A percentile compares a stretch with the other conserved stretches of the same genome.
Evolutionary conservation across 2,113 vertebrate genomes (phyloP).

Genomic region (Nycticebus coucang): DNA sequence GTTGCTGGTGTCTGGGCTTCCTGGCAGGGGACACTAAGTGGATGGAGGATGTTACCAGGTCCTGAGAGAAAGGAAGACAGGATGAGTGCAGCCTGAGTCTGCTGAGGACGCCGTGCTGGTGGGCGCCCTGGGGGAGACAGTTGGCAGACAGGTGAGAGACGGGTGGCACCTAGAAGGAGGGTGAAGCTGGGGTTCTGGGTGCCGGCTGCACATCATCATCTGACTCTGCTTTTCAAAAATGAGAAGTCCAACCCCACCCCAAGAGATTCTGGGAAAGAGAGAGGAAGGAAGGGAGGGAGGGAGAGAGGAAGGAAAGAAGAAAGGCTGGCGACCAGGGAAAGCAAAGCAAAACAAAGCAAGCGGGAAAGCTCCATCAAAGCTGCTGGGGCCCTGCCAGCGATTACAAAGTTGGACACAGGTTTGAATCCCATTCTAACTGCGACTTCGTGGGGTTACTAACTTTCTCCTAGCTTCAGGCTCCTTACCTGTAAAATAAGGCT

Average conservation of each 20-base stretch:
- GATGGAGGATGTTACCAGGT: neutral
- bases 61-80: neutral
- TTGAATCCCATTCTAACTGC: neutral
- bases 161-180: neutral
- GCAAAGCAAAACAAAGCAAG: neutral
- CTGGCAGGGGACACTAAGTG: neutral
- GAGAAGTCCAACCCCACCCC: neutral
- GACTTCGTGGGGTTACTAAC: neutral
- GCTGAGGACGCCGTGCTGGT: too few relatives aligned
- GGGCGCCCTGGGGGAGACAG: rapidly evolving
- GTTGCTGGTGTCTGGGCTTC: neutral
- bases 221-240: neutral
- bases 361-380: neutral
- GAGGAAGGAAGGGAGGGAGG: neutral
- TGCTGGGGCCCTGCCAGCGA: neutral
- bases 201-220: neutral
- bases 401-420: neutral
- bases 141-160: neutral
- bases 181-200: neutral
- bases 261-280: neutral
- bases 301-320: neutral
- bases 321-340: too few relatives aligned
- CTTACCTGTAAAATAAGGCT: neutral
- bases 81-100: neutral
- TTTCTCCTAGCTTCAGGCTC: neutral